Base-by-base conservation (phyloP, 1,140 invertebrate genomes). In the Euglossa dilemma region DNA sequence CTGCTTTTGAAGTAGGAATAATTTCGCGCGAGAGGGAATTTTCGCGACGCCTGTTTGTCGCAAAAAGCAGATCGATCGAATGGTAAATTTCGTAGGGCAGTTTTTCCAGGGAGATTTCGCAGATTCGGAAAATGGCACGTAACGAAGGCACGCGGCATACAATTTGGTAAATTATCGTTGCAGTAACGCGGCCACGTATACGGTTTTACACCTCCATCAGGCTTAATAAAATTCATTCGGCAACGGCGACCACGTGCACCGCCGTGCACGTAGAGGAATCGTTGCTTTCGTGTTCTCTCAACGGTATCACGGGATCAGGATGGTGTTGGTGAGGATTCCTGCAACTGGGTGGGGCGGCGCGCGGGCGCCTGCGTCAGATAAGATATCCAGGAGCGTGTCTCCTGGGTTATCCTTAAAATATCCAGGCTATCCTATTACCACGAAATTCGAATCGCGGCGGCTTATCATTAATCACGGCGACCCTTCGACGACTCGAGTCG, bases 401-500 rank as follows among this genome's bases (percentile, higher is more conserved):
- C 88, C 70, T 81, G 87, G 87, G 85, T 86, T 90, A 90, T 87
- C 89, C 85, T 90, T 90, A 89, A 91, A 90, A 88, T 88, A 88
- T 75, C 83, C 83, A 52, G 67, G 83, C 79, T 86, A 90, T 87
- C 88, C 86, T 80, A 90, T 91, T 90, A 90, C 87, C 84, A 87
- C 90, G 85, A 89, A 91, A 91, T 91, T 91, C 84, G 88, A 91
- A 91, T 91, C 90, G 84, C 83, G 72, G 28, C 72, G 80, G 69
- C 63, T 87, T 83, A 80, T 90, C 90, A 87, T 91, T 90, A 91
- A 91, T 91, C 90, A 85, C 52, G 76, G 43, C 56, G 43, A 66
- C 63, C 59, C 85, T 56, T 77, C 23, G 71, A 59, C 69, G 71
- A 73, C 45, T 11, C 18, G 50, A 45, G 47, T 85, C 64, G 71